Evolutionary conservation across 2,797 vertebrate genomes (phyloP).

Genomic region (Muscicapa striata): DNA sequence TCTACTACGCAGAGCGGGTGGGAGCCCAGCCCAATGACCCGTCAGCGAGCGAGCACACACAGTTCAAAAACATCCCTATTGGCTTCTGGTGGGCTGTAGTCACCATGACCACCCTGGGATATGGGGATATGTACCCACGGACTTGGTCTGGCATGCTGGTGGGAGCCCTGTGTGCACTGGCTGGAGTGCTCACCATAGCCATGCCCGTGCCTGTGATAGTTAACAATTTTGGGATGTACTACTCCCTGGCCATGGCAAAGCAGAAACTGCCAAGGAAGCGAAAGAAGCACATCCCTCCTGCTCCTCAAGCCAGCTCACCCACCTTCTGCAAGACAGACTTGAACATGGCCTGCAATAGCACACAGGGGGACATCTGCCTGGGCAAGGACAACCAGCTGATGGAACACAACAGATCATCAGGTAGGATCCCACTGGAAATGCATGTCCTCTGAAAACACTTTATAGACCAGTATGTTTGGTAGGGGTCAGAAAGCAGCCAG

Average conservation of each 20-base stretch:
- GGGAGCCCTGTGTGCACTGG: constrained; percentile 95
- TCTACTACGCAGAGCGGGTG: constrained; percentile 96
- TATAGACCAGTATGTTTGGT: constrained; percentile 70
- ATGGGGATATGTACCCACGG: constrained; percentile 97
- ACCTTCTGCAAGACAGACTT: constrained; percentile 93
- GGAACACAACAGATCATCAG: constrained; percentile 90
- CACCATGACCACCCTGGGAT: constrained; percentile 97
- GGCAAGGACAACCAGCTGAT: constrained; percentile 86
- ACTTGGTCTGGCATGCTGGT: constrained; percentile 99
- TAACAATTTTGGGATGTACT: constrained; percentile 99
- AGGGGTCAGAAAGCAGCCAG: constrained; percentile 55
- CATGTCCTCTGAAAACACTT: constrained; percentile 64
- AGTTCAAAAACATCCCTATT: constrained; percentile 98
- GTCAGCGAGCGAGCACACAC: constrained; percentile 90
- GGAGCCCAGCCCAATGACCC: constrained; percentile 94
- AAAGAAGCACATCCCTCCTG: constrained; percentile 97
- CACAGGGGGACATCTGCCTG: constrained; percentile 88
- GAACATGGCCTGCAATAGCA: constrained; percentile 93
- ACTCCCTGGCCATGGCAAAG: constrained; percentile 98
- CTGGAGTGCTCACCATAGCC: constrained; percentile 97
- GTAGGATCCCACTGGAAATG: constrained; percentile 81
- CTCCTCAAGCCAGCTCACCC: constrained; percentile 87
- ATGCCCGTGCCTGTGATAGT: constrained; percentile 99
- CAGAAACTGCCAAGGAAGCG: constrained; percentile 97
- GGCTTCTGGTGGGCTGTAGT: constrained; percentile 99